Conservation (phyloP, 2,797 vertebrate genomes). For the Sebastes melanostomus region DNA sequence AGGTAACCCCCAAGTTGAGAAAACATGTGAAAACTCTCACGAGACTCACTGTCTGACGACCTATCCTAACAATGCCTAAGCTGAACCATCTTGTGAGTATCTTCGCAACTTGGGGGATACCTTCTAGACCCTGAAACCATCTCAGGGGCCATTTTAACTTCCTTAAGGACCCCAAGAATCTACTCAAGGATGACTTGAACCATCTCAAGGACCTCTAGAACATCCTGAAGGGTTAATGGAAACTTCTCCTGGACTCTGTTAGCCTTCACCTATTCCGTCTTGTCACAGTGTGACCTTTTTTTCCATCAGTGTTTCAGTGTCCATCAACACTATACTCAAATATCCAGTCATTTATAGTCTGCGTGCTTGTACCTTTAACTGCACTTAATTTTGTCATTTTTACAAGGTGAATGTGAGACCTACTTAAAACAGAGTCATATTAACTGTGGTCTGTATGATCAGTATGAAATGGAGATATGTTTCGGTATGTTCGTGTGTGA, state of each 20-base stretch:
- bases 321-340: slow-evolving; percentile 7
- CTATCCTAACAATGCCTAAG: too few relatives aligned
- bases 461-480: slow-evolving; percentile 9
- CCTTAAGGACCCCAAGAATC: not conserved
- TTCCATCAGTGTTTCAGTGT: not conserved
- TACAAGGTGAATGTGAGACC: not conserved
- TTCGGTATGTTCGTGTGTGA: slow-evolving; percentile 22
- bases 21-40: too few relatives aligned
- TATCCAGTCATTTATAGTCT: not conserved
- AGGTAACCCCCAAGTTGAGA: too few relatives aligned
- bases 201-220: not conserved
- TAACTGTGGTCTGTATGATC: slow-evolving; percentile 7
- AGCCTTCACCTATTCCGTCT: not conserved
- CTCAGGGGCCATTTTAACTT: not conserved
- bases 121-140: not conserved
- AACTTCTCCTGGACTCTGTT: slow-evolving; percentile 1
- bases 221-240: not conserved
- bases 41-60: too few relatives aligned
- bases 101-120: not conserved
- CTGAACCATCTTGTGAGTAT: too few relatives aligned
- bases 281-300: slow-evolving; percentile 3
- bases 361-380: not conserved
- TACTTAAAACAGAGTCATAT: slow-evolving; percentile 1
- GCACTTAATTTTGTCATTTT: not conserved
- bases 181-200: not conserved